Evolutionary conservation across 2,113 vertebrate genomes (phyloP).

Genomic region (Siphamia tubifer): DNA sequence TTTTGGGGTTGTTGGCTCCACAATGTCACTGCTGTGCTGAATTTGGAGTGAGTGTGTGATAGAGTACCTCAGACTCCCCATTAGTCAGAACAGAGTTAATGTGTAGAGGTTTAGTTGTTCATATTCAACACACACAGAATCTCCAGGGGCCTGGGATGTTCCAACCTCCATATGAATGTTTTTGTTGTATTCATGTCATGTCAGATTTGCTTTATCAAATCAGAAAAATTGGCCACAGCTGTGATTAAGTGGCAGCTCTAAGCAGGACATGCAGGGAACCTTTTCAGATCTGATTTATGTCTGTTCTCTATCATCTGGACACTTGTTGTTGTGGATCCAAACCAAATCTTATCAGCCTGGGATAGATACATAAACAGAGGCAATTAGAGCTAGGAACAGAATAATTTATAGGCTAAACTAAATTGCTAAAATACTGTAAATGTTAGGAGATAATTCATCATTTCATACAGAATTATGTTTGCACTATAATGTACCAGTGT

Average conservation of each 20-base stretch:
- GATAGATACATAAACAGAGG: not conserved
- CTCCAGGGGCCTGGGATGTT: not conserved
- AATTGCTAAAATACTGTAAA: too few species aligned
- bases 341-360: not conserved
- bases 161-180: not conserved
- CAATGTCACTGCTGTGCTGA: conserved; percentile 48
- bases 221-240: not conserved
- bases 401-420: too few species aligned
- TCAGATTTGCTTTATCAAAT: not conserved
- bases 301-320: not conserved
- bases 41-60: conserved; percentile 62
- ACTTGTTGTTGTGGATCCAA: not conserved
- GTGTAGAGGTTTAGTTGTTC: not conserved
- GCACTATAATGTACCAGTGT: too few species aligned
- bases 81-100: not conserved
- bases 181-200: not conserved
- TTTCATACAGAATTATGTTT: too few species aligned
- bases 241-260: not conserved
- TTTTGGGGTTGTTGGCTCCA: conserved; percentile 16
- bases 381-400: too few species aligned
- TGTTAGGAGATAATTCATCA: too few species aligned
- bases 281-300: too few species aligned
- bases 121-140: not conserved
- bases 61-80: conserved; percentile 4
- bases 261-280: too few species aligned